A percentile compares a stretch with the other conserved stretches of the same genome.
Conservation (phyloP, 2,888 invertebrate genomes). For the Drosophila atripex region DNA sequence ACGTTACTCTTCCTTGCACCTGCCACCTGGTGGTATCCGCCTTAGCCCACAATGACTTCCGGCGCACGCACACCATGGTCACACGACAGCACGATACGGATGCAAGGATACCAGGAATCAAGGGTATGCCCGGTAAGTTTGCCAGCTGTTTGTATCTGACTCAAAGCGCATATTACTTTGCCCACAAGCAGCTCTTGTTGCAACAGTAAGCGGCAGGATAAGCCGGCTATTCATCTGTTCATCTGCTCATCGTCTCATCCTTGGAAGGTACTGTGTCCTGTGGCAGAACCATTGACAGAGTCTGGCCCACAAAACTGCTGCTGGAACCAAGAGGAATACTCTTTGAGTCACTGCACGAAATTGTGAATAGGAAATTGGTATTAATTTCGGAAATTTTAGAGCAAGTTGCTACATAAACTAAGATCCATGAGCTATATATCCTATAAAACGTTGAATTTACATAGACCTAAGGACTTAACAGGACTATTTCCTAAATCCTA, state of each 20-base stretch:
- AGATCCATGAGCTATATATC: no score
- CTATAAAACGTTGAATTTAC: no score
- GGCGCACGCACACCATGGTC: conserved; percentile 55
- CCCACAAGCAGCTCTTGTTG: conserved; percentile 29
- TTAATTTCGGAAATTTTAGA: no score
- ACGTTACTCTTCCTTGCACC: conserved; percentile 25
- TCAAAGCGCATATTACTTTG: conserved; percentile 60
- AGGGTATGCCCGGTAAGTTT: conserved; percentile 7
- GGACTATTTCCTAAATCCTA: no score
- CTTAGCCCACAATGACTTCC: conserved; percentile 73
- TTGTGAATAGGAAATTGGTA: not conserved
- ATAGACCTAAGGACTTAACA: no score
- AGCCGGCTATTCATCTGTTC: conserved; percentile 39
- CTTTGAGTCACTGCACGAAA: not conserved
- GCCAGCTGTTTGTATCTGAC: conserved; percentile 33
- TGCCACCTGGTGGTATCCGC: conserved; percentile 5
- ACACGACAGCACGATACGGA: conserved; percentile 3
- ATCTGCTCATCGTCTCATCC: conserved; percentile 18
- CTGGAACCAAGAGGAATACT: not conserved
- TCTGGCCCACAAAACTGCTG: not conserved
- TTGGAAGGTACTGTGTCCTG: conserved; percentile 3
- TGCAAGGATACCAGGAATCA: not conserved
- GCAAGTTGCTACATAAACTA: no score
- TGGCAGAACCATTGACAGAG: conserved; percentile 12
- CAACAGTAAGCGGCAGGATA: conserved; percentile 61